These are phyloP conservation scores for Lymantria monacha DNA, from an alignment of 2,888 invertebrate genomes.

Conservation along the genomic window DNA sequence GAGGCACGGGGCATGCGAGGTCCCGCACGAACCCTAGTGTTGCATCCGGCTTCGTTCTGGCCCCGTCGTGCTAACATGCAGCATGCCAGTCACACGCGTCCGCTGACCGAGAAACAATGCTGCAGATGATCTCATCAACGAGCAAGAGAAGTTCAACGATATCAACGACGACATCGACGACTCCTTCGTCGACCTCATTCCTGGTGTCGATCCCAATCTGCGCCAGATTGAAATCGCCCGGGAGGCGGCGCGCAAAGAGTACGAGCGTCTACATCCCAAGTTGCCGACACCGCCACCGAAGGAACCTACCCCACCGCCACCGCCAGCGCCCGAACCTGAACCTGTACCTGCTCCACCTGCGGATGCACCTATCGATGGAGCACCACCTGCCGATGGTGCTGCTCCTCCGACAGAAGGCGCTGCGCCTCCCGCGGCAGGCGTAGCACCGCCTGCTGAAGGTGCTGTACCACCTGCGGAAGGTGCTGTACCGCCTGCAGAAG, in stretches of 20 bases:
- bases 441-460: constrained; percentile 27
- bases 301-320: constrained; percentile 32
- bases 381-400: constrained; percentile 12
- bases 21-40: constrained; percentile 45
- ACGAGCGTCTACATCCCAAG: constrained; percentile 25
- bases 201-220: constrained; percentile 77
- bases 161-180: constrained; percentile 96
- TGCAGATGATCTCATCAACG: constrained; percentile 92
- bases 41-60: constrained; percentile 35
- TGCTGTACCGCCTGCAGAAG: constrained; percentile 34
- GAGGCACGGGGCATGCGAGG: constrained; percentile 62
- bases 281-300: constrained; percentile 39
- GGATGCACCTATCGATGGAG: constrained; percentile 42
- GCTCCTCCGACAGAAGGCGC: constrained; percentile 30
- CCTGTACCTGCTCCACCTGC: constrained; percentile 28
- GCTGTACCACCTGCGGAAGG: constrained; percentile 31
- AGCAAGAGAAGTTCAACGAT: constrained; percentile 95
- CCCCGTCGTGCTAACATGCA: constrained; percentile 35
- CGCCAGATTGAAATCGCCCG: constrained; percentile 43
- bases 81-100: constrained; percentile 42
- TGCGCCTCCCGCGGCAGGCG: constrained; percentile 40
- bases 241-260: constrained; percentile 52
- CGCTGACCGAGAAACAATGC: constrained; percentile 51
- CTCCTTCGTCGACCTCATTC: constrained; percentile 93
- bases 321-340: constrained; percentile 37